phyloP scores from a whole-genome alignment of 2,888 invertebrate species.

The Heliconius ethilla region DNA sequence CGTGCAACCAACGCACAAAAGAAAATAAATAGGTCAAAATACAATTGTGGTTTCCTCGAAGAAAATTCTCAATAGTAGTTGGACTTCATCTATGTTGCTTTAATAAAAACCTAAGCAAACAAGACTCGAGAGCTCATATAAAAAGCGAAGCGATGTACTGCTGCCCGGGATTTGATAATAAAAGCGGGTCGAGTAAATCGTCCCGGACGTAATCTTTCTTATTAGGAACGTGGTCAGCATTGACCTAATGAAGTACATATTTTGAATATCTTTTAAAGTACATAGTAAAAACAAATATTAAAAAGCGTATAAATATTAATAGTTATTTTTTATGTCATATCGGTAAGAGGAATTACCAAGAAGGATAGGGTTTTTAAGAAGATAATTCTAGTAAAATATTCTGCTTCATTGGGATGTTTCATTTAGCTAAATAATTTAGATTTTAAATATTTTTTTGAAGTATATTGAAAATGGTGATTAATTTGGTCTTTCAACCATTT shows the following conservation, averaged over 20 bases:
- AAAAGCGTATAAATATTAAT: neutral
- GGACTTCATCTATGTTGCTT: slow-evolving; percentile 9
- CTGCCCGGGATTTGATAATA: slow-evolving; percentile 15
- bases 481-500: too few species aligned
- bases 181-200: slow-evolving; percentile 17
- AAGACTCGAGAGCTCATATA: slow-evolving; percentile 7
- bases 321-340: neutral
- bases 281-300: neutral
- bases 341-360: neutral
- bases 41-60: slow-evolving; percentile 3
- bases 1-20: neutral
- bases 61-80: slow-evolving; percentile 14
- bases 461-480: neutral
- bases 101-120: slow-evolving; percentile 22
- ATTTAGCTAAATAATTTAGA: neutral
- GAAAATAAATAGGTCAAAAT: slow-evolving; percentile 18
- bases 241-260: neutral
- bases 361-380: neutral
- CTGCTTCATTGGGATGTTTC: neutral
- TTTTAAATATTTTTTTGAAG: neutral
- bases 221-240: slow-evolving; percentile 3
- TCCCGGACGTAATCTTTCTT: slow-evolving; percentile 22
- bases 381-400: neutral
- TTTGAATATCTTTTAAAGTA: neutral
- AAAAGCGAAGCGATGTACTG: slow-evolving; percentile 3